Evolutionary conservation across 1,140 invertebrate genomes (phyloP).

Genomic region (Cephus cinctus): DNA sequence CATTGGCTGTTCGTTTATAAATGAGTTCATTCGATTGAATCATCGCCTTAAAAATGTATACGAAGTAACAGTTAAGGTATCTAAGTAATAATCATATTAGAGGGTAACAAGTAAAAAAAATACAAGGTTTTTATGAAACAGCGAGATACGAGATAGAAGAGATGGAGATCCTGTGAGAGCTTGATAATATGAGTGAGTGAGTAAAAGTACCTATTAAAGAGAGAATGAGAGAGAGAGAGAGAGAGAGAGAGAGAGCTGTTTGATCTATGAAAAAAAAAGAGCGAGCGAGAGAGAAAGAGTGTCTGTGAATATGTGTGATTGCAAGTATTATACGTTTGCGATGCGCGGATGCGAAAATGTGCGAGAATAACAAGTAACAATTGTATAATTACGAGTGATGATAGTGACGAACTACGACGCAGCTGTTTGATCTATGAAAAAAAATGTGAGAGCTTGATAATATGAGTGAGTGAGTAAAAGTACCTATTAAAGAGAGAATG

Average conservation of each 20-base stretch:
- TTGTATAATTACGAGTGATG: constrained; percentile 16
- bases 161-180: background rate
- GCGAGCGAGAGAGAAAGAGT: background rate
- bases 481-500: constrained; percentile 16
- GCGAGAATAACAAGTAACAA: constrained; percentile 5
- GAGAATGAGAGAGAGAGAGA: constrained; percentile 10
- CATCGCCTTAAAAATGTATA: constrained; percentile 61
- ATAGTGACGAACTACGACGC: no score
- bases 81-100: constrained; percentile 58
- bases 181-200: constrained; percentile 4
- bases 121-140: constrained; percentile 50
- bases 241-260: constrained; percentile 4
- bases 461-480: constrained; percentile 10
- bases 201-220: constrained; percentile 10
- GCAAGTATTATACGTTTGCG: constrained; percentile 3
- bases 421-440: no score
- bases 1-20: constrained; percentile 54
- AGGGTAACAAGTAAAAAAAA: constrained; percentile 45
- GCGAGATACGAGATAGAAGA: constrained; percentile 37
- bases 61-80: constrained; percentile 57
- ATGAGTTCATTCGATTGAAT: constrained; percentile 58
- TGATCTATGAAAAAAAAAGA: background rate
- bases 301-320: background rate
- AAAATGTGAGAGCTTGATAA: constrained; percentile 11
- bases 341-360: constrained; percentile 15